Conservation (phyloP, 2,888 invertebrate species). For the Agrochola lota region DNA sequence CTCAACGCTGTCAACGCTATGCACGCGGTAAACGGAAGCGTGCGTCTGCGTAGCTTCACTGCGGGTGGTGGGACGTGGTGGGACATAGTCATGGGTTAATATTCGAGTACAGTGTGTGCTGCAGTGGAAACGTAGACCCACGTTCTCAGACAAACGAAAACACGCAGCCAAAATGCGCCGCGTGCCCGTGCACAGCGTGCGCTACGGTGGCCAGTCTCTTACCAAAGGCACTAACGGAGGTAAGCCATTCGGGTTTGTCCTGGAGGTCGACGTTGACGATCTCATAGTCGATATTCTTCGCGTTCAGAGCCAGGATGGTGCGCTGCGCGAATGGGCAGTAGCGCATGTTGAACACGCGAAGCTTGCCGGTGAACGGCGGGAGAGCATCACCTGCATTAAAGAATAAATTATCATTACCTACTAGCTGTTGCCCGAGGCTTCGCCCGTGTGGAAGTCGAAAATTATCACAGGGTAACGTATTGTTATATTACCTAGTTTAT, state of each 20-base stretch:
- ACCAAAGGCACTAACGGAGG: conserved; percentile 91
- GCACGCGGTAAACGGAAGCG: no score
- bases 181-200: no score
- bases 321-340: conserved; percentile 96
- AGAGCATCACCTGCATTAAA: conserved; percentile 90
- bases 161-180: no score
- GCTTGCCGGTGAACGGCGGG: conserved; percentile 92
- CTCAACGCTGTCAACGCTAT: no score
- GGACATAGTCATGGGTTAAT: no score
- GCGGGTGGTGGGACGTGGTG: no score
- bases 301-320: conserved; percentile 93
- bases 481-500: neutral
- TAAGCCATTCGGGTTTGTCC: conserved; percentile 95
- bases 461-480: neutral
- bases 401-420: neutral
- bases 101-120: no score
- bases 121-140: no score
- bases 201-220: no score
- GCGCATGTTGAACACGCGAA: conserved; percentile 95
- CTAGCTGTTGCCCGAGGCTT: neutral
- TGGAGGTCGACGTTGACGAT: conserved; percentile 93
- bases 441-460: neutral
- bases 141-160: no score
- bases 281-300: conserved; percentile 95
- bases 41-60: no score